Conservation (phyloP, 2,888 invertebrate species). For the Hemithea aestivaria region DNA sequence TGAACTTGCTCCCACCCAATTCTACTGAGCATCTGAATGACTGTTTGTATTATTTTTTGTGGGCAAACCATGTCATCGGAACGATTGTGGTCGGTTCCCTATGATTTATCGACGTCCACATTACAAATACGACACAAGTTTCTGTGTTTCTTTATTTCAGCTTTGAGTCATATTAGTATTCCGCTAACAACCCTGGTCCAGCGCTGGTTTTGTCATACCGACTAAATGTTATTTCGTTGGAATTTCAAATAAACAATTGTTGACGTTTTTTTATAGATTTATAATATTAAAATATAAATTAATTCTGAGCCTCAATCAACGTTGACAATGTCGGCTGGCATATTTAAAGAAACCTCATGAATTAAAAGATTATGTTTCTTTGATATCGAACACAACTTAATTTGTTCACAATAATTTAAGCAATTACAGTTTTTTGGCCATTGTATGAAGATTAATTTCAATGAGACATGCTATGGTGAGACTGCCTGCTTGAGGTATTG, state of each 20-base stretch:
- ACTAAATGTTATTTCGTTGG: slow-evolving; percentile 77
- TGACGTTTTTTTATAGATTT: slow-evolving; percentile 51
- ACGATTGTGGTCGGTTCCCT: slow-evolving; percentile 76
- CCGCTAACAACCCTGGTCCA: slow-evolving; percentile 72
- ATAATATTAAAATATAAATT: slow-evolving; percentile 66
- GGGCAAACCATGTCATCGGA: slow-evolving; percentile 76
- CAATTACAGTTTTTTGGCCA: slow-evolving; percentile 38
- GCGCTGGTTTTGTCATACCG: slow-evolving; percentile 76
- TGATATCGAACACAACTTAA: slow-evolving; percentile 60
- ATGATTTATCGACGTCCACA: slow-evolving; percentile 78
- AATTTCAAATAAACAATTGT: slow-evolving; percentile 76
- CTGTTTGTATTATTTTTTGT: slow-evolving; percentile 76
- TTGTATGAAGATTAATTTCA: slow-evolving; percentile 15
- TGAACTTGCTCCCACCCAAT: slow-evolving; percentile 69
- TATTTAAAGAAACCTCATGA: slow-evolving; percentile 63
- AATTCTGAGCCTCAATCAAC: slow-evolving; percentile 66
- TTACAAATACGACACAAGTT: slow-evolving; percentile 78
- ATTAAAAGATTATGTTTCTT: slow-evolving; percentile 65
- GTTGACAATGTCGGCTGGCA: slow-evolving; percentile 49
- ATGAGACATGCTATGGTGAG: too few species aligned
- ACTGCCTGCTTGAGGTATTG: too few species aligned
- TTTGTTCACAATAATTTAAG: slow-evolving; percentile 66
- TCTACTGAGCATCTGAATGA: slow-evolving; percentile 73
- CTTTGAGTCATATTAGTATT: slow-evolving; percentile 78
- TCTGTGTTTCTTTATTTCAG: slow-evolving; percentile 77